These are phyloP conservation scores for Parapsyche elsis DNA, from an alignment of 1,140 invertebrate genomes.

Conservation along the genomic window DNA sequence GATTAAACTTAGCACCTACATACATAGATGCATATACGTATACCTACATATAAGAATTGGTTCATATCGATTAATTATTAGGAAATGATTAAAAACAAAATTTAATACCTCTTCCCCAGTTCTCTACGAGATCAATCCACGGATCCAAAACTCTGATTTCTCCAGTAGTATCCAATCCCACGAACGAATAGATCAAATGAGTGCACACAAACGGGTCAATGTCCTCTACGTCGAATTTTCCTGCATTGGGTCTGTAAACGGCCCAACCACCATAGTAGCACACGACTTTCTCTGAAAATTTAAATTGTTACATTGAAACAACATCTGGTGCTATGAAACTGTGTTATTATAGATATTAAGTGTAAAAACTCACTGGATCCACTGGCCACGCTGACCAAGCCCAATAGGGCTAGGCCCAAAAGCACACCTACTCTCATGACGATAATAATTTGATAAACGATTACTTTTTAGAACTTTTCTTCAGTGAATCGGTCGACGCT, in stretches of 20 bases:
- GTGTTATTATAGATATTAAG: neutral
- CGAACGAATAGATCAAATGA: conserved; percentile 79
- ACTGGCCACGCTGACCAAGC: neutral
- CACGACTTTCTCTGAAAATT: conserved; percentile 69
- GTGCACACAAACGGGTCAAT: conserved; percentile 80
- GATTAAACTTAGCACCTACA: neutral
- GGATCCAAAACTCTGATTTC: conserved; percentile 70
- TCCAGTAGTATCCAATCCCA: conserved; percentile 68
- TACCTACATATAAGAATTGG: neutral
- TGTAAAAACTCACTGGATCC: neutral
- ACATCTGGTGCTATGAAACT: no score
- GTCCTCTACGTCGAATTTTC: conserved; percentile 74
- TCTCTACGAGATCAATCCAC: conserved; percentile 71
- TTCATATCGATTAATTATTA: neutral
- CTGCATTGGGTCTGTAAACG: conserved; percentile 72
- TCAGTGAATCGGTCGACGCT: no score
- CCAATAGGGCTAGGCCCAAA: neutral
- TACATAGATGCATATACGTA: neutral
- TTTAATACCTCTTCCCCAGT: conserved; percentile 61
- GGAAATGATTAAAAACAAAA: no score
- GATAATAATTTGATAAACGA: no score
- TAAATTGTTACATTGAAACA: no score
- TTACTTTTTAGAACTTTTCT: no score
- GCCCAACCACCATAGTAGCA: conserved; percentile 84
- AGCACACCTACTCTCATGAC: neutral